Base-by-base conservation (phyloP, 2,888 invertebrate genomes). In the Drosophila differens region DNA sequence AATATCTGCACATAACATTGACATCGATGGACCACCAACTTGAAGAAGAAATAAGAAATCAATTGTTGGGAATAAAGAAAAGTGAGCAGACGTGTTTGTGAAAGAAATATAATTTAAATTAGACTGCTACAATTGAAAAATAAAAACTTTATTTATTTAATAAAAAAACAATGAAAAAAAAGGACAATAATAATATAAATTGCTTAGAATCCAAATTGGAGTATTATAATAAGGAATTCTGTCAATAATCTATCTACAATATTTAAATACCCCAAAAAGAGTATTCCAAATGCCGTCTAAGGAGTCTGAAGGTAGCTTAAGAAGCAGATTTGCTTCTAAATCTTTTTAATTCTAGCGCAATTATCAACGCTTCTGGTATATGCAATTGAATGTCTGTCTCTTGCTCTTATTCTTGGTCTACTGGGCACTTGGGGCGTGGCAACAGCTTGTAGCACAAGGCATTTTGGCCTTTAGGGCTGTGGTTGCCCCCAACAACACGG, bases 311-410 rank as follows among this genome's bases (percentile, higher is more conserved):
- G 16, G 32, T 19, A 51, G 37, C 16, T 49, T 54, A 54, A 54
- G 54, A 55, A 64, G 35, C 54, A n/a, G 70, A 65, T 69, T 60
- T 35, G 49, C 73, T 52, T 62, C 57, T 64, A 76, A 81, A 89
- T 84, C 78, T 80, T 82, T 89, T 83, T 79, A 80, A 82, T 86
- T 82, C 82, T 37, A 44, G 68, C 82, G 74, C 82, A 87, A 87
- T 87, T 85, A 84, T 84, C 77, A 77, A 71, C 74, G 71, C 77
- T 37, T 55, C 71, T 79, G 67, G 66, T 85, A 87, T 89, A 87
- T 86, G 89, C 82, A 80, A 76, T 82, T 84, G 77, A 83, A 81
- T 79, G 82, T 65, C 44, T 67, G 53, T 30, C 32, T 28, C 53
- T 28, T 16, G 19, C 41, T 22, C 19, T 44, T 44, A 30, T 19